Base-by-base conservation (phyloP, 2,113 vertebrate species). In the Laticauda laticaudata region DNA sequence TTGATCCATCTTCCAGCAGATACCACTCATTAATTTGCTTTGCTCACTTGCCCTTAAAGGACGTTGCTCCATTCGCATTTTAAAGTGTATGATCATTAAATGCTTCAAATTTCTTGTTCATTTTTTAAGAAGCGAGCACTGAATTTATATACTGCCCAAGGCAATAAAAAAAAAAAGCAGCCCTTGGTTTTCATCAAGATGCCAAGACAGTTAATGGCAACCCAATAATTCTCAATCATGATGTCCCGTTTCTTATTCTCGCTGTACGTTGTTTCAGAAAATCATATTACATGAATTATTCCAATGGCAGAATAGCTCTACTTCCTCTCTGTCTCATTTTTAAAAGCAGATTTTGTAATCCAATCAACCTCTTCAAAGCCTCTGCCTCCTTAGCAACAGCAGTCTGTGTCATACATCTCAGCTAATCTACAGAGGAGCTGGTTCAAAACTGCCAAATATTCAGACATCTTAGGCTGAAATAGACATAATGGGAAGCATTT, bases 271-370 rank as follows among this genome's bases (percentile, higher is more conserved):
- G 1, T 81, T 95, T 89, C 53, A 26, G 18, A 56, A 51, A 48
- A 94, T 56, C 43, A 1, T 0, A 9, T 61, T 86, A 86, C 3
- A 92, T 6, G 88, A 95, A 90, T 92, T 92, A 91, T 91, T 93
- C 87, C 29, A 93, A 89, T 92, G 69, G 20, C 61, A 85, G 4
- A 21, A 90, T 93, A 92, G 23, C 61, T 91, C 87, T 54, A 48
- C 1, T 48, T n/a, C 0, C 20, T 64, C 94, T 89, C 75, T 56
- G 20, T 12, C n/a, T 4, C 20, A 87, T 92, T 94, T 94, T 81
- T 0, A 23, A 11, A 90, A 92, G 48, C 10, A 93, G 91, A 94
- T 94, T 90, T 90, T 91, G 87, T 91, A 92, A 95, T 88, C 34
- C 45, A 91, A 75, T 90, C 91, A 92, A 92, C 5, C 92, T 88